phyloP scores from a whole-genome alignment of 1,140 invertebrate genomes.

The Acromyrmex charruanus region DNA sequence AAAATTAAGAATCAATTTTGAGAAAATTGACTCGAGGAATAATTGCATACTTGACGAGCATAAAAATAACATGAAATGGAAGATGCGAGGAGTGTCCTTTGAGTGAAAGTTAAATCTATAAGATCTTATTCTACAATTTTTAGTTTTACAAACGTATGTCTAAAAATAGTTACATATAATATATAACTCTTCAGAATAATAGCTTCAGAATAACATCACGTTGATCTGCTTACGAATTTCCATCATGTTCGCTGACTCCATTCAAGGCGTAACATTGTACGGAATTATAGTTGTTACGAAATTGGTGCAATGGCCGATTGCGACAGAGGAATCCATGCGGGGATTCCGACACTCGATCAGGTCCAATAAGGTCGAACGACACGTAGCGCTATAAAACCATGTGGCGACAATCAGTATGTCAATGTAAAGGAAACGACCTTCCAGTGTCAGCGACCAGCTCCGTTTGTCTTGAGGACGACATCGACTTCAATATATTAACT shows the following conservation, averaged over 20 bases:
- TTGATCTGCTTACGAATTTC: neutral
- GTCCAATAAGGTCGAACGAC: conserved; percentile 37
- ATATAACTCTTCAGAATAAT: neutral
- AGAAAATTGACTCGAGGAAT: neutral
- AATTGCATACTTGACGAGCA: neutral
- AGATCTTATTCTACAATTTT: neutral
- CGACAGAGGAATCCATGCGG: conserved; percentile 10
- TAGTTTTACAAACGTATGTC: neutral
- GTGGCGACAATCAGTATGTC: conserved; percentile 68
- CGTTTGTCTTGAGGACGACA: conserved; percentile 70
- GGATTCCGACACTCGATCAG: conserved; percentile 4
- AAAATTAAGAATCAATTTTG: conserved; percentile 18
- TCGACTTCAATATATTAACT: conserved; percentile 4
- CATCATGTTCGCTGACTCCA: no score
- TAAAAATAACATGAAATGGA: neutral
- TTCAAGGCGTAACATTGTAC: neutral
- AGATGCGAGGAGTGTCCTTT: neutral
- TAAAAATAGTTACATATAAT: neutral
- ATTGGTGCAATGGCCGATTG: conserved; percentile 39
- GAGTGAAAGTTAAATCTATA: neutral
- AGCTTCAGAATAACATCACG: neutral
- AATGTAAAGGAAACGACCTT: conserved; percentile 76
- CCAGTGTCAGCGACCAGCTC: conserved; percentile 76
- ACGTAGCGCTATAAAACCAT: conserved; percentile 66
- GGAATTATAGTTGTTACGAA: conserved; percentile 37